Evolutionary conservation across 2,888 invertebrate genomes (phyloP).

Genomic region (Gymnosoma rotundatum): DNA sequence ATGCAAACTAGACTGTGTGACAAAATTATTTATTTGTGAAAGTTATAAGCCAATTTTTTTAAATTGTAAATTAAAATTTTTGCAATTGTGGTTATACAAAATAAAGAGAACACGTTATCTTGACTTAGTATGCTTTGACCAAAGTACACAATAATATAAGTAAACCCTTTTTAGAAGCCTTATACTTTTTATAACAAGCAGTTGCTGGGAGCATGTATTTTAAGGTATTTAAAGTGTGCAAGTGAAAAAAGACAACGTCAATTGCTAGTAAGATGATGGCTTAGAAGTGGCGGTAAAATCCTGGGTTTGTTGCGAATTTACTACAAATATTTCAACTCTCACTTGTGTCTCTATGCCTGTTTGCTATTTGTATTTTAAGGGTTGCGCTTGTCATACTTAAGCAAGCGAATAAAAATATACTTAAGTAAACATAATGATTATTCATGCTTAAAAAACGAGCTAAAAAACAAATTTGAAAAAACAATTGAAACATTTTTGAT

Average conservation of each 20-base stretch:
- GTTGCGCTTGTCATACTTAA: conserved; percentile 64
- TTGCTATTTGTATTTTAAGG: conserved; percentile 42
- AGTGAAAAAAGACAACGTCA: conserved; percentile 46
- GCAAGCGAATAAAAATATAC: conserved; percentile 12
- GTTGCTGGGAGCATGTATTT: conserved; percentile 12
- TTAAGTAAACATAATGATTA: conserved; percentile 68
- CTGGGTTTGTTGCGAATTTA: no score
- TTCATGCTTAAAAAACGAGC: conserved; percentile 53
- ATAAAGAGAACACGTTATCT: no score
- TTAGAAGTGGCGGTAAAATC: no score
- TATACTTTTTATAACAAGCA: no score
- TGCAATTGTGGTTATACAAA: no score
- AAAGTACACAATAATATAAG: no score
- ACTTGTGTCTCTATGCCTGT: conserved; percentile 2
- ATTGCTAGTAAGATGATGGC: conserved; percentile 51
- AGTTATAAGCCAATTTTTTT: no score
- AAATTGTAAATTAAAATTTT: no score
- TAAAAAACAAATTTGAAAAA: conserved; percentile 18
- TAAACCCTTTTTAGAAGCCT: no score
- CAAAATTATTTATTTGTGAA: no score
- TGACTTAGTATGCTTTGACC: no score
- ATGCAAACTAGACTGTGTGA: no score
- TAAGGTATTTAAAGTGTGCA: conserved; percentile 28
- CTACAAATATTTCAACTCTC: conserved; percentile 4
- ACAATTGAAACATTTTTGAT: background rate